Percentiles rank a stretch among this genome's conserved stretches.
Evolutionary conservation across 1,140 invertebrate species (phyloP).

Genomic region (Macrotrachela quadricornifera): DNA sequence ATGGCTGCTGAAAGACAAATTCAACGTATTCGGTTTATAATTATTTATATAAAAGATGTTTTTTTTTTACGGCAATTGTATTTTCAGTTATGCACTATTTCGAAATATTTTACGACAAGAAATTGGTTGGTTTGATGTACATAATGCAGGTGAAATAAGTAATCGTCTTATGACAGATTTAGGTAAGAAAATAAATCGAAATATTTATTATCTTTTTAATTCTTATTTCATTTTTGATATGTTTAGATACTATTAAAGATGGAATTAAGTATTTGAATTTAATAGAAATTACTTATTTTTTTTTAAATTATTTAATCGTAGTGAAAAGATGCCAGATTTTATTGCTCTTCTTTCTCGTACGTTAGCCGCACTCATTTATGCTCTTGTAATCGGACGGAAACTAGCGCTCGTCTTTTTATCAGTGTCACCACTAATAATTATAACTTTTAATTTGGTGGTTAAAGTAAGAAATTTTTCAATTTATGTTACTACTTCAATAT

Average conservation of each 20-base stretch:
- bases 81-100: neutral
- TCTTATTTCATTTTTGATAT: too few species aligned
- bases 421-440: conserved; percentile 17
- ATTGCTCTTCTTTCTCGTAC: neutral
- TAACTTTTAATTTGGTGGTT: neutral
- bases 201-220: too few species aligned
- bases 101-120: conserved; percentile 1
- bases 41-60: too few species aligned
- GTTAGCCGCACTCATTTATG: conserved; percentile 8
- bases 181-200: neutral
- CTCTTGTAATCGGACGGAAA: conserved; percentile 26
- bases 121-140: neutral
- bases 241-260: too few species aligned
- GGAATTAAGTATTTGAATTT: too few species aligned
- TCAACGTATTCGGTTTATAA: neutral
- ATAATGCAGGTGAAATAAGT: neutral
- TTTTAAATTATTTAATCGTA: neutral
- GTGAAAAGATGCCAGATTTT: neutral
- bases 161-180: neutral
- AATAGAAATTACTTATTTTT: too few species aligned
- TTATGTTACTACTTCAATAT: too few species aligned
- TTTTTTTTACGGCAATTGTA: too few species aligned
- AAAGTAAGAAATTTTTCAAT: neutral
- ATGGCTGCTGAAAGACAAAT: too few species aligned
- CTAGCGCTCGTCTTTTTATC: conserved; percentile 23